Evolutionary conservation across 2,888 invertebrate species (phyloP).

Genomic region (Stenurella melanura): DNA sequence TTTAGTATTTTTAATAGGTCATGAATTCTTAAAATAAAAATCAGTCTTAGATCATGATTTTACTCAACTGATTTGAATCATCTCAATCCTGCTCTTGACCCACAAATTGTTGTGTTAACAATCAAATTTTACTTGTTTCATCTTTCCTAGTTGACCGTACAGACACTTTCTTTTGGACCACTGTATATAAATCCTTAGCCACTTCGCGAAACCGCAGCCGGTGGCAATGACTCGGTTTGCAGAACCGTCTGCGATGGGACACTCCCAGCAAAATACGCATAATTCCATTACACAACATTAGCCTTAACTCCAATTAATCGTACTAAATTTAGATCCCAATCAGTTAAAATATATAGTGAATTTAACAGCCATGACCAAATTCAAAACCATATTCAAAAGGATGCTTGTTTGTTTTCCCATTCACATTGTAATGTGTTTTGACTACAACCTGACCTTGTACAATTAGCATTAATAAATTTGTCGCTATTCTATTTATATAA

Average conservation of each 20-base stretch:
- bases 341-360: not conserved
- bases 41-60: too few species aligned
- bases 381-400: constrained; percentile 18
- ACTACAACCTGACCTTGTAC: constrained; percentile 27
- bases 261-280: not conserved
- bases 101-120: too few species aligned
- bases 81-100: too few species aligned
- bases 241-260: not conserved
- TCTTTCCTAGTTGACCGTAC: too few species aligned
- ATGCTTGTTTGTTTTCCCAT: not conserved
- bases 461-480: constrained; percentile 32
- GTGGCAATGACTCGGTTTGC: not conserved
- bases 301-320: not conserved
- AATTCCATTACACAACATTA: not conserved
- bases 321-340: not conserved
- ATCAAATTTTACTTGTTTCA: too few species aligned
- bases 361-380: constrained; percentile 20
- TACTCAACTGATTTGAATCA: too few species aligned
- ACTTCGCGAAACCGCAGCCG: not conserved
- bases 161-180: too few species aligned
- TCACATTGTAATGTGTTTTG: constrained; percentile 21
- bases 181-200: too few species aligned
- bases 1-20: too few species aligned
- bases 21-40: too few species aligned
- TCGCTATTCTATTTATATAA: constrained; percentile 24